These are phyloP conservation scores for Agapornis canus DNA, from an alignment of 2,797 vertebrate species.

Conservation along the genomic window DNA sequence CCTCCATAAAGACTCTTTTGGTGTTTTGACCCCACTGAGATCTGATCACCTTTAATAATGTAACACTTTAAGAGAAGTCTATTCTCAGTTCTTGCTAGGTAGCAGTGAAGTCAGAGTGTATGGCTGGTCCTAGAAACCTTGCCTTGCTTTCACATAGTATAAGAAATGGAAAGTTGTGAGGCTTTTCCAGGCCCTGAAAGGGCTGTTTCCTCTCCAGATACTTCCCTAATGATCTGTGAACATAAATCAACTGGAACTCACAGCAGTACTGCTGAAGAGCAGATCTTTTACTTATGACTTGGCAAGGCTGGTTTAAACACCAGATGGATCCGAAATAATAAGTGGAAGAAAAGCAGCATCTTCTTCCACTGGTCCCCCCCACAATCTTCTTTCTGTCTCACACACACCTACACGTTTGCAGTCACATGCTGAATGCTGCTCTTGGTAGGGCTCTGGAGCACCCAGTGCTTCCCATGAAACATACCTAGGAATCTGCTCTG, in stretches of 20 bases:
- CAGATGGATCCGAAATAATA: conserved; percentile 53
- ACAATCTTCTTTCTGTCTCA: conserved; percentile 33
- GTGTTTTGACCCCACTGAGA: background rate
- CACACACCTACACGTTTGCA: conserved; percentile 25
- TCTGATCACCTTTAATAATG: background rate
- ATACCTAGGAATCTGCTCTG: background rate
- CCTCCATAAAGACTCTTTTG: background rate
- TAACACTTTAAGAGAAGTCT: background rate
- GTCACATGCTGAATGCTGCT: background rate
- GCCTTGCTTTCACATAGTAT: background rate
- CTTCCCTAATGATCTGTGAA: conserved; percentile 5
- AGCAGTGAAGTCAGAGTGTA: background rate
- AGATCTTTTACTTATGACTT: conserved; percentile 12
- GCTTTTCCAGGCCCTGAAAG: background rate
- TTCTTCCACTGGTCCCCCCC: background rate
- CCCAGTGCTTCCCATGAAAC: background rate
- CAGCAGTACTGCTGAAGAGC: background rate
- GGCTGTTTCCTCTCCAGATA: background rate
- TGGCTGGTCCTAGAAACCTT: background rate
- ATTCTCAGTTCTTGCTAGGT: background rate
- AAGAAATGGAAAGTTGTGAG: background rate
- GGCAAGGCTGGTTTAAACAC: conserved; percentile 40
- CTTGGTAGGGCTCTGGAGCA: background rate
- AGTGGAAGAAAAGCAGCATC: conserved; percentile 25
- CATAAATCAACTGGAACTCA: background rate